These are phyloP conservation scores for Caenorhabditis sp. DNA, from an alignment of 2,888 invertebrate genomes.

Conservation along the genomic window DNA sequence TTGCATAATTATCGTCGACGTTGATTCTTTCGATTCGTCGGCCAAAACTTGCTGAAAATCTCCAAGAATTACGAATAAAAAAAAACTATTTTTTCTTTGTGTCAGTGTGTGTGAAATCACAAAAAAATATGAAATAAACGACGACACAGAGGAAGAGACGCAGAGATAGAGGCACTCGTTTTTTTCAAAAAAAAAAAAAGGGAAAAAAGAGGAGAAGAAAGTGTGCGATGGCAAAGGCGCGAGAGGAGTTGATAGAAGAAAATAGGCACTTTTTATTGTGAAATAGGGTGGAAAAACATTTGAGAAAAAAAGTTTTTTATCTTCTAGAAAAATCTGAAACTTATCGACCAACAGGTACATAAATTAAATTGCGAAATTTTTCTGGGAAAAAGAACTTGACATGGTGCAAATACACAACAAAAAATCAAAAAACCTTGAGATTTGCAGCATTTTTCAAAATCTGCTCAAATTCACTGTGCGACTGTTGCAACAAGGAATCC, in stretches of 20 bases:
- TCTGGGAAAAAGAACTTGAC: too few species aligned
- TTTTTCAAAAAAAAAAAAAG: background rate
- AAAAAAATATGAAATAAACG: slow-evolving; percentile 2
- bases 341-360: too few species aligned
- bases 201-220: slow-evolving; percentile 5
- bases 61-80: background rate
- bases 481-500: background rate
- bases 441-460: background rate
- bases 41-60: background rate
- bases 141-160: slow-evolving; percentile 2
- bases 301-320: too few species aligned
- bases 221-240: slow-evolving; percentile 3
- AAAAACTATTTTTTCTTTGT: background rate
- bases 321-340: too few species aligned
- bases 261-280: background rate
- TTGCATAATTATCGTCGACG: background rate
- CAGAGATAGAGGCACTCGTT: background rate
- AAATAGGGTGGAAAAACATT: too few species aligned
- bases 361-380: too few species aligned
- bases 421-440: background rate
- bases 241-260: slow-evolving; percentile 7
- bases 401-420: background rate
- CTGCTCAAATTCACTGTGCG: background rate
- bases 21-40: background rate
- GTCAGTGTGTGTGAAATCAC: slow-evolving; percentile 1